phyloP scores from a whole-genome alignment of 2,888 invertebrate species.

The Dynastes hyllus region DNA sequence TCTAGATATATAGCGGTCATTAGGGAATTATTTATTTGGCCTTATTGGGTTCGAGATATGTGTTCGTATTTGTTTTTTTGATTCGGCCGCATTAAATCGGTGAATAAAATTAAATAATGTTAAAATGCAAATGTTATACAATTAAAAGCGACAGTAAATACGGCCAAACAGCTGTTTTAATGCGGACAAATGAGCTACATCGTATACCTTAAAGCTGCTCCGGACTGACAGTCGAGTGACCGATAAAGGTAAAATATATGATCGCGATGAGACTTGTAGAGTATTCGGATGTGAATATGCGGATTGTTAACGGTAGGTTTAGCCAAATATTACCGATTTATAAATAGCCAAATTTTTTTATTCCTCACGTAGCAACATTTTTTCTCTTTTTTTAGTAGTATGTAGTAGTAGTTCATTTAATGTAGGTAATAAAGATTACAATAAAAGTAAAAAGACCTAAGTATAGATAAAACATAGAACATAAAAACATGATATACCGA shows the following conservation, averaged over 20 bases:
- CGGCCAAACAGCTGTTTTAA: slow-evolving; percentile 16
- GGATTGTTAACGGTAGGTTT: too few relatives aligned
- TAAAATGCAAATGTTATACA: slow-evolving; percentile 36
- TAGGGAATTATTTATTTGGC: background rate
- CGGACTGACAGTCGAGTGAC: background rate
- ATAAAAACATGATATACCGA: too few relatives aligned
- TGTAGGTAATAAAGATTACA: too few relatives aligned
- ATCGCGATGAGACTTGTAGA: background rate
- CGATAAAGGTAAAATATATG: slow-evolving; percentile 8
- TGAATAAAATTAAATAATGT: slow-evolving; percentile 4
- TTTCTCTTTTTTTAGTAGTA: too few relatives aligned
- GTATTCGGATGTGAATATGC: background rate
- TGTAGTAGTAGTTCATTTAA: too few relatives aligned
- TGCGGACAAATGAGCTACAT: slow-evolving; percentile 6
- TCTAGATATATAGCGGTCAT: background rate
- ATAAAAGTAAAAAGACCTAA: too few relatives aligned
- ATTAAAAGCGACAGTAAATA: slow-evolving; percentile 38
- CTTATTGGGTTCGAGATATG: background rate
- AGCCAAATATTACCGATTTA: too few relatives aligned
- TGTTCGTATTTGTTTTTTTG: background rate
- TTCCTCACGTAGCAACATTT: too few relatives aligned
- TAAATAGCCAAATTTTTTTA: too few relatives aligned
- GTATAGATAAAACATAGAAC: too few relatives aligned
- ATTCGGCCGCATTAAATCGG: background rate
- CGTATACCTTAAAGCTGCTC: background rate